These are phyloP conservation scores for Eptesicus fuscus DNA, from an alignment of 2,113 vertebrate genomes.

Conservation along the genomic window DNA sequence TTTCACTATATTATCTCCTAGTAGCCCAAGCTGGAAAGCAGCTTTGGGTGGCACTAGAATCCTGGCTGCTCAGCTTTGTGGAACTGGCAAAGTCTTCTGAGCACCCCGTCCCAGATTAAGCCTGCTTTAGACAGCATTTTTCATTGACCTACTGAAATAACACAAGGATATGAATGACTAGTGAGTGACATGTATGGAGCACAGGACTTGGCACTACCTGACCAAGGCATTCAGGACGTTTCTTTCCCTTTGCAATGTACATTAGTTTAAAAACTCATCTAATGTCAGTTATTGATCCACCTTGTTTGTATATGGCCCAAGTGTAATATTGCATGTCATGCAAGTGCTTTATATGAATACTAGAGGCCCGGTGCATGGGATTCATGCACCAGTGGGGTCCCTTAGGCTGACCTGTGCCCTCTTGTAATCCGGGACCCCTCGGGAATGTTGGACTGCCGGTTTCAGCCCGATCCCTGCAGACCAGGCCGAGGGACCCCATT, in stretches of 20 bases:
- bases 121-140: neutral
- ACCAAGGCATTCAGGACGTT: neutral
- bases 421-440: too few species aligned
- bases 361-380: too few species aligned
- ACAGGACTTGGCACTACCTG: neutral
- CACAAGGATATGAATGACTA: neutral
- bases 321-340: neutral
- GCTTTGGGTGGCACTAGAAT: neutral
- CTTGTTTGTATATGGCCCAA: neutral
- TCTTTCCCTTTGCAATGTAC: neutral
- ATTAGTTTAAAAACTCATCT: constrained; percentile 21
- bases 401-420: too few species aligned
- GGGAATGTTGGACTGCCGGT: too few species aligned
- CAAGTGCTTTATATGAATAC: neutral
- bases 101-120: neutral
- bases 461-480: too few species aligned
- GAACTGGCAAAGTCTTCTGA: neutral
- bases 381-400: too few species aligned
- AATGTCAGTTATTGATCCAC: neutral
- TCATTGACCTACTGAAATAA: neutral
- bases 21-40: neutral
- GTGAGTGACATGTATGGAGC: neutral
- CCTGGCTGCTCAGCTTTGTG: neutral
- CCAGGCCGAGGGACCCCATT: too few species aligned
- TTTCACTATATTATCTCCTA: neutral